These are phyloP conservation scores for Leucophenga varia DNA, from an alignment of 1,140 invertebrate species.

Conservation along the genomic window DNA sequence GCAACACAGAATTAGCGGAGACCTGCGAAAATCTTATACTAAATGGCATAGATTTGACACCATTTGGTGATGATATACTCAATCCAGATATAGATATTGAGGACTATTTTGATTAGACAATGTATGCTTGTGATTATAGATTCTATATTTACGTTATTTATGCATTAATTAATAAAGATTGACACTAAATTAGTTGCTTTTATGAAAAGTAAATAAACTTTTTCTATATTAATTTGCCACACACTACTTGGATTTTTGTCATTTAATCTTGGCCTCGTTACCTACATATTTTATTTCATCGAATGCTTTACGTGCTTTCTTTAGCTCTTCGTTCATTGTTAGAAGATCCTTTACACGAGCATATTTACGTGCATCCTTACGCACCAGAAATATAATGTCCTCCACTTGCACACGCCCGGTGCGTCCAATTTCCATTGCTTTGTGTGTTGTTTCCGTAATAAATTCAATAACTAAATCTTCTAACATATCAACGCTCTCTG, in stretches of 20 bases:
- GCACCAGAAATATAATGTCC: slow-evolving; percentile 97
- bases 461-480: slow-evolving; percentile 98
- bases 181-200: neutral
- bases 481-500: slow-evolving; percentile 95
- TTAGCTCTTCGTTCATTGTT: slow-evolving; percentile 98
- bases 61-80: slow-evolving; percentile 88
- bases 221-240: too few relatives aligned
- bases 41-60: slow-evolving; percentile 87
- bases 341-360: slow-evolving; percentile 96
- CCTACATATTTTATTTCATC: slow-evolving; percentile 96
- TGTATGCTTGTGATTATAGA: too few relatives aligned
- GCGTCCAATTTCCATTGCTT: slow-evolving; percentile 96
- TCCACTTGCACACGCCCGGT: slow-evolving; percentile 95
- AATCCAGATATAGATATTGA: slow-evolving; percentile 97
- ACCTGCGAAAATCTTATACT: slow-evolving; percentile 98
- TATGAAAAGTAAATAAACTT: slow-evolving; percentile 4
- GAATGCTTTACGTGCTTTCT: slow-evolving; percentile 98
- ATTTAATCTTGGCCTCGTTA: slow-evolving; percentile 53
- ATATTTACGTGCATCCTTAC: slow-evolving; percentile 96
- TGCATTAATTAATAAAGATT: too few relatives aligned
- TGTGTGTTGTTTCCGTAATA: slow-evolving; percentile 91
- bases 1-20: slow-evolving; percentile 96
- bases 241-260: slow-evolving; percentile 36
- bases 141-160: slow-evolving; percentile 3
- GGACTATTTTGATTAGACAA: slow-evolving; percentile 94